Base-by-base conservation (phyloP, 2,113 vertebrate species). In the Lasiurus borealis region DNA sequence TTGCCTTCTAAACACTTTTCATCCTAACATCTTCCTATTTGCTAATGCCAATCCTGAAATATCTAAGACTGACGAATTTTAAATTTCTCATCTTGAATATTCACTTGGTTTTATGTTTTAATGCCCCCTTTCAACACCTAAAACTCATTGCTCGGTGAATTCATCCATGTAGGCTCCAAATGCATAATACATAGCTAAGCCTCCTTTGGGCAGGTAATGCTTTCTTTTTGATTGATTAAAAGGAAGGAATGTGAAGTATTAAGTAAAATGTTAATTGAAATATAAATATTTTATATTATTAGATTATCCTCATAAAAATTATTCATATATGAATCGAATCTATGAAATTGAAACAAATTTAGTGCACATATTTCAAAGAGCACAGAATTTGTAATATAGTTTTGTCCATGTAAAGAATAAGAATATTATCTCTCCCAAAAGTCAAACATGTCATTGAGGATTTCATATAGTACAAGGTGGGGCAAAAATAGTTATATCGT, bases 201-300 rank as follows among this genome's bases (percentile, higher is more conserved):
- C 94, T 54, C 11, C 25, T 57, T 76, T 72, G 8, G 19, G 73
- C 34, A 85, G 15, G 1, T 15, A 76, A 73, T 48, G 93, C 13
- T 6, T 57, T 16, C 3, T 69, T 59, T 95, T 57, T 91, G 92
- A 96, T 52, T 93, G 73, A 92, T 92, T 95, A 73, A 64, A 88
- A 90, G 29, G 12, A 94, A 88, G 4, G 31, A 54, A 52, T 69
- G 1, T 2, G 86, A 85, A 76, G 23, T 80, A 50, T 75, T 78
- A 94, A 78, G 8, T 85, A 91, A 92, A 88, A 86, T 0, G 3
- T 3, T 83, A 91, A 96, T 88, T 86, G 46, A 92, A 93, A 48
- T 76, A 96, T 86, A 84, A 86, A 94, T 88, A 93, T 69, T 94
- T 95, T 89, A 96, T 54, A 34, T 87, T 81, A 68, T 78, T 83